Percentiles rank a stretch among this genome's conserved stretches.
phyloP scores from a whole-genome alignment of 2,113 vertebrate species.

The Martes martes region DNA sequence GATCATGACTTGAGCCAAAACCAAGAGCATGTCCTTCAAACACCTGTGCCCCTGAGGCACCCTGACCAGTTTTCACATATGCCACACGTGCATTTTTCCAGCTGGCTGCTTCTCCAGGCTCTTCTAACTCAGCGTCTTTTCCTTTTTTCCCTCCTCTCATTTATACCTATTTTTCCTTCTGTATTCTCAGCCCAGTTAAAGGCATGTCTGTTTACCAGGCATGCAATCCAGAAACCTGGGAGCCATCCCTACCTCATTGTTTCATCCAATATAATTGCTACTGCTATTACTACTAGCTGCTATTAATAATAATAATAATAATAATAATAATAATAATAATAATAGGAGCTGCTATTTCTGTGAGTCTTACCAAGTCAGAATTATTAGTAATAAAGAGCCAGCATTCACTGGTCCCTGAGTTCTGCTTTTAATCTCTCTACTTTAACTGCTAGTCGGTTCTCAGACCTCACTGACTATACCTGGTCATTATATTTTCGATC shows the following conservation, averaged over 20 bases:
- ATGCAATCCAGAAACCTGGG: not conserved
- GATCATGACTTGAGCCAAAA: not conserved
- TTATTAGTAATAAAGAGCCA: not conserved
- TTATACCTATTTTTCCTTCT: not conserved
- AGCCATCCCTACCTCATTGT: not conserved
- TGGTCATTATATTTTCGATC: not conserved
- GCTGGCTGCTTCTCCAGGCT: not conserved
- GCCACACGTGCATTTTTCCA: not conserved
- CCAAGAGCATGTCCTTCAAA: not conserved
- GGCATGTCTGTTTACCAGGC: not conserved
- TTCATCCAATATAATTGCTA: not conserved
- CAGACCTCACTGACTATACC: not conserved
- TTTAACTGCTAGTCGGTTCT: not conserved
- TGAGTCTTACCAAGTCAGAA: not conserved
- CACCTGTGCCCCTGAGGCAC: not conserved
- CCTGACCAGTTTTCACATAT: not conserved
- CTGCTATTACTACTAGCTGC: not conserved
- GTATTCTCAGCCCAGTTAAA: not conserved
- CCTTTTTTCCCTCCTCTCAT: not conserved
- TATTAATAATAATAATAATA: not conserved
- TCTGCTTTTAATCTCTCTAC: not conserved
- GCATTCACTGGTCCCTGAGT: not conserved
- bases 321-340: not conserved
- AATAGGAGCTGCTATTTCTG: not conserved
- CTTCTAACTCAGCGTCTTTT: not conserved